Conservation (phyloP, 2,888 invertebrate species). For the Bruchidius siliquastri region DNA sequence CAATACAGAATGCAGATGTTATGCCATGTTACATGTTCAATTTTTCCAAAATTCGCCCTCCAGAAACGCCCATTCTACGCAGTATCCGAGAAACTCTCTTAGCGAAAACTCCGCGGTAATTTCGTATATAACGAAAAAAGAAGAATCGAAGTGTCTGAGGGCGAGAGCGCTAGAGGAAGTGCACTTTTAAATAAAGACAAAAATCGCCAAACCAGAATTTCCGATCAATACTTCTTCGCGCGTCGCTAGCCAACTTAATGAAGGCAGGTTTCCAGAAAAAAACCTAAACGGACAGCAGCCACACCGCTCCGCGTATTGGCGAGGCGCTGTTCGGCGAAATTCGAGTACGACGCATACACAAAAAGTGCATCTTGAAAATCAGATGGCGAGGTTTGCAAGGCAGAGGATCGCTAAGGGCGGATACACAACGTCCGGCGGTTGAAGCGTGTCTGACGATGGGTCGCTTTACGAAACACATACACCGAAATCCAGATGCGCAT, state of each 20-base stretch:
- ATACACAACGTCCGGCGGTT: too few species aligned
- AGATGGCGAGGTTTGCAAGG: not conserved
- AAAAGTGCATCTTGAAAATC: not conserved
- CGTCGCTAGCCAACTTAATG: not conserved
- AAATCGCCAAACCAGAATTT: not conserved
- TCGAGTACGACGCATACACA: not conserved
- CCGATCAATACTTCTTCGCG: not conserved
- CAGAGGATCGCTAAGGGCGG: not conserved
- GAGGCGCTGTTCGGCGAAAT: not conserved
- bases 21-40: too few species aligned
- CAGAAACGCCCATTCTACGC: not conserved
- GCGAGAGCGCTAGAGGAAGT: not conserved
- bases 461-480: too few species aligned
- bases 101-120: not conserved
- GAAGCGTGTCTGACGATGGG: too few species aligned
- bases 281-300: not conserved
- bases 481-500: too few species aligned
- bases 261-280: not conserved
- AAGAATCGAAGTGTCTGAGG: not conserved
- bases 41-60: not conserved
- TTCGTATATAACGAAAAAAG: not conserved
- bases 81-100: not conserved
- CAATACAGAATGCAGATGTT: too few species aligned
- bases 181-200: not conserved
- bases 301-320: not conserved